These are phyloP conservation scores for Heliocidaris tuberculata DNA, from an alignment of 35 echinoderm and acorn worm species.

Conservation along the genomic window DNA sequence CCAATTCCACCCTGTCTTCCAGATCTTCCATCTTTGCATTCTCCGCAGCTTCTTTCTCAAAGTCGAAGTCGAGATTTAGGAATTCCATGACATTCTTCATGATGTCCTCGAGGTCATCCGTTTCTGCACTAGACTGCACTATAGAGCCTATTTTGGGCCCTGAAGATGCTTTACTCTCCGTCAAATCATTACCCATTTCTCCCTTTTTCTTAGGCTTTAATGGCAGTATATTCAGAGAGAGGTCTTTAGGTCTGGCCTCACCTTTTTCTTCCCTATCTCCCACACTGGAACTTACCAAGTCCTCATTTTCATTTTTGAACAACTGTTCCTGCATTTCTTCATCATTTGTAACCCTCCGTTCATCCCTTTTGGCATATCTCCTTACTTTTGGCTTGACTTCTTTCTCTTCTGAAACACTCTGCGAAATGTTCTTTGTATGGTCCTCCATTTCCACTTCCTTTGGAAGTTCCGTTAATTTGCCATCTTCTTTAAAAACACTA, in stretches of 20 bases:
- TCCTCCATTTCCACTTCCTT: background rate
- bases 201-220: background rate
- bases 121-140: slow-evolving; percentile 23
- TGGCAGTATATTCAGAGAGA: background rate
- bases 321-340: background rate
- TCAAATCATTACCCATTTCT: background rate
- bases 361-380: background rate
- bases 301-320: background rate
- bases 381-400: background rate
- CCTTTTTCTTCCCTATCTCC: background rate
- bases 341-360: background rate
- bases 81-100: slow-evolving; percentile 37
- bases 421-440: background rate
- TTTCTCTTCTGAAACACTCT: background rate
- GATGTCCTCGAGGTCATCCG: slow-evolving; percentile 27
- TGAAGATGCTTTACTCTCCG: background rate
- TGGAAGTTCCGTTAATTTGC: background rate
- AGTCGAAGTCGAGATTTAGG: background rate
- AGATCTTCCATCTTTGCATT: background rate
- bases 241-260: background rate
- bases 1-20: background rate
- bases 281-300: background rate
- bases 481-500: background rate
- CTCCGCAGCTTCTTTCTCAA: background rate
- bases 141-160: background rate